Evolutionary conservation across 2,888 invertebrate genomes (phyloP).

Genomic region (Vannuccia rotundouncinata): DNA sequence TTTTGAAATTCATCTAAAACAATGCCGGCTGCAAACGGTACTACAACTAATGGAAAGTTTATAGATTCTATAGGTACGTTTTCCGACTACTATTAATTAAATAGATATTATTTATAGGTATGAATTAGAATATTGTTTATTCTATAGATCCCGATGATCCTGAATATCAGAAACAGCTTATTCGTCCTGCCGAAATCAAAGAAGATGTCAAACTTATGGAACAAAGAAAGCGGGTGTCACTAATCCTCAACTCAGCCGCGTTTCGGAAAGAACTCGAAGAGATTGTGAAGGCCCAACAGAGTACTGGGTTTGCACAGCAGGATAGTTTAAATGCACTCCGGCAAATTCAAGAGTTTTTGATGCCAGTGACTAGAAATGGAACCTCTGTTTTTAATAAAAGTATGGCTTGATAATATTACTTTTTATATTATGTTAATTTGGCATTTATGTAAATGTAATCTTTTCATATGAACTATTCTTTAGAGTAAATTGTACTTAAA

Average conservation of each 20-base stretch:
- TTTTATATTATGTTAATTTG: too few species aligned
- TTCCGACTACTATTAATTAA: background rate
- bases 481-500: too few species aligned
- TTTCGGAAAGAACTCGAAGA: background rate
- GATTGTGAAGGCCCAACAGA: background rate
- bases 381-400: background rate
- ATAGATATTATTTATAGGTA: background rate
- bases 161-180: slow-evolving; percentile 57
- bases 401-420: too few species aligned
- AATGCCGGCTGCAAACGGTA: background rate
- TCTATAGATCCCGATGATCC: slow-evolving; percentile 57
- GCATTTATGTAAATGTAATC: too few species aligned
- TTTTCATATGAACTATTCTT: too few species aligned
- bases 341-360: background rate
- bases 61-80: background rate
- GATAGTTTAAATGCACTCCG: background rate
- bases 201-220: slow-evolving; percentile 83
- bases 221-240: slow-evolving; percentile 78
- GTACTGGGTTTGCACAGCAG: background rate
- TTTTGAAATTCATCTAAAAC: too few species aligned
- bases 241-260: background rate
- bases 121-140: background rate
- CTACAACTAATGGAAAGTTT: background rate
- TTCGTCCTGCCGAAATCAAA: slow-evolving; percentile 59
- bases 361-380: background rate